Base-by-base conservation (phyloP, 2,888 invertebrate species). In the Apamea sordens region DNA sequence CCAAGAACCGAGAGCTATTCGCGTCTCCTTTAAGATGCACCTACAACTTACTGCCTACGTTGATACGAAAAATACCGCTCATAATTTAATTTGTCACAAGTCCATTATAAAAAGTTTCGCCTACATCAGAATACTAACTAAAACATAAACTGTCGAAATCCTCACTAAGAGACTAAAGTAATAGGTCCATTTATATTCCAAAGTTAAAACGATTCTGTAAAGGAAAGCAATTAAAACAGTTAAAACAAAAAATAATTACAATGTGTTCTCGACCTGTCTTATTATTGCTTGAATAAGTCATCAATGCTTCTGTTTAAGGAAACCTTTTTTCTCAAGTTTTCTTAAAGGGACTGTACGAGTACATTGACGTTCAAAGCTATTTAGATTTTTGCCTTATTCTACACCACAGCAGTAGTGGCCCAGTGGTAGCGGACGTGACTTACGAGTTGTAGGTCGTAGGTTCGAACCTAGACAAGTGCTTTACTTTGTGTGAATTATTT, bases 121-220 rank as follows among this genome's bases (percentile, higher is more conserved):
- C 63, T 7, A 44, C 44, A 11, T 44, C 10, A 44, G 44, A 44
- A 44, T 44, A 44, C 11, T 44, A 44, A 11, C 24, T n/a, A 41
- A 41, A 10, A 41, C n/a, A 24, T 44, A 70, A 32, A 21, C 18
- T 41, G 28, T 64, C 28, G 7, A 47, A 74, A 71, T 59, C n/a
- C 15, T 11, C 13, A 47, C 15, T 67, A 53, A 47, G 8, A 61
- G 0, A 15, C 24, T 13, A 67, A 67, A 53, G 7, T 44, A 69
- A 77, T 63, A 79, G 72, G 41, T 69, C 50, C 8, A 77, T 81
- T 84, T 67, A 53, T 73, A 72, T 85, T 77, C 68, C 18, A n/a
- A 64, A 84, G 56, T 24, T 47, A 11, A 41, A 71, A 73, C 53
- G 44, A 76, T 76, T 77, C 21, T 18, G 56, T 70, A 41, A 53